A percentile compares a stretch with the other conserved stretches of the same genome.
Conservation (phyloP, 64 coral and sea anemone species). For the Dendrophyllia cribrosa region DNA sequence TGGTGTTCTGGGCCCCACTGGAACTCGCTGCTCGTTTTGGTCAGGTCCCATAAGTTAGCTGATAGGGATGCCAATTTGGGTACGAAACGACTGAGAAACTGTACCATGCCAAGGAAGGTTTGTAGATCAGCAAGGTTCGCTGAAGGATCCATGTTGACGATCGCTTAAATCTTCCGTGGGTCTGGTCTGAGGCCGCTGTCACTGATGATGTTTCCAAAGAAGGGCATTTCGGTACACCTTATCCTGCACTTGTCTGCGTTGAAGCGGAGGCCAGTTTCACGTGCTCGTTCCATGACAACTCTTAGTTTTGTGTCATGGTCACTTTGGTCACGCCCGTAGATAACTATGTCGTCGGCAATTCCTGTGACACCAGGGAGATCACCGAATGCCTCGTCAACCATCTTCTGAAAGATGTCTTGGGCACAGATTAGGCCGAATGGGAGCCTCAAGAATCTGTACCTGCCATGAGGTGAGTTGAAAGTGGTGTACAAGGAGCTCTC, state of each 20-base stretch:
- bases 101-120: constrained; percentile 73
- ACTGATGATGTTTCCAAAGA: constrained; percentile 73
- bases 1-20: constrained; percentile 61
- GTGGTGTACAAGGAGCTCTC: constrained; percentile 44
- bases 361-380: constrained; percentile 61
- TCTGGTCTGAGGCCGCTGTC: constrained; percentile 45
- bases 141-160: constrained; percentile 72
- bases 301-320: constrained; percentile 59
- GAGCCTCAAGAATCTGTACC: constrained; percentile 37
- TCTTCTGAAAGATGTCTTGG: constrained; percentile 29
- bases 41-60: constrained; percentile 58
- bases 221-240: constrained; percentile 21
- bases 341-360: constrained; percentile 60
- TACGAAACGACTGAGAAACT: constrained; percentile 65
- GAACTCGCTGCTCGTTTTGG: constrained; percentile 64
- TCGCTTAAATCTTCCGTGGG: constrained; percentile 66
- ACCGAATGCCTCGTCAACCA: constrained; percentile 41
- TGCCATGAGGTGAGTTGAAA: constrained; percentile 37
- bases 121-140: constrained; percentile 58
- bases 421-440: constrained; percentile 62
- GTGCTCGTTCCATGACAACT: constrained; percentile 54
- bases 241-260: constrained; percentile 63
- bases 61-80: constrained; percentile 59
- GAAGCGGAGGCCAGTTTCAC: constrained; percentile 39
- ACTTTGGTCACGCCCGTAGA: background rate